Evolutionary conservation across 2,888 invertebrate species (phyloP), one percentile per base, ranked within the genome.

Genomic region (Acrobasis repandana): DNA sequence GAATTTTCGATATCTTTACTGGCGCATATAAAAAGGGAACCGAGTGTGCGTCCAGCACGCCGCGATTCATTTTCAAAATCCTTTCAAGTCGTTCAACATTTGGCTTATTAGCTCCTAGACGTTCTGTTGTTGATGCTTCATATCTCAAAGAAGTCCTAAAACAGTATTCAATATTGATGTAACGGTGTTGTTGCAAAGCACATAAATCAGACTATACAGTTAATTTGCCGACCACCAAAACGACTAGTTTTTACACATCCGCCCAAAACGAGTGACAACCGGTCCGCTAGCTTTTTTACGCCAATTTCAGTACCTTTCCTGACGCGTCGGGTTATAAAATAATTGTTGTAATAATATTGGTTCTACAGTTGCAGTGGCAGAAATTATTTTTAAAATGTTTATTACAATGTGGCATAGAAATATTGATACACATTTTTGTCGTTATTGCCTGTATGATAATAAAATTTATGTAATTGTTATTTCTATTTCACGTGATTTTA

Each of bases 161-260:
- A 33, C 9, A 20, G 28, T 15, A 18, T 11, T 11, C 9, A 20
- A 14, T 15, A 18, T 11, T 11, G 10, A 20, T 49, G 36, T 58
- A 49, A 58, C 49, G 58, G 49, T 49, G 5, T 43, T 8, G 47
- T 60, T 52, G 52, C 52, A 47, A 60, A 60, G 34, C 46, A 50
- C 51, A 47, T 47, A 52, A 54, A 60, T 60, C 61, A 56, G 28
- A 49, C 54, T 57, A 61, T 47, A 52, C 38, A 16, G 52, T 63
- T 64, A 65, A 65, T 63, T n/a, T 46, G 61, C 47, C 36, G 47
- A 59, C 47, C 36, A 48, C 59, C 48, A 47, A 48, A 61, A 48
- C 56, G 56, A 38, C 51, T 51, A 58, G 52, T 63, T 67, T 65
- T 64, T 65, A 38, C 58, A 56, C 59, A 62, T 65, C 64, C 65